Percentiles rank a stretch among this genome's conserved stretches.
phyloP scores from a whole-genome alignment of 2,888 invertebrate species.

The Drosophila aldrichi region DNA sequence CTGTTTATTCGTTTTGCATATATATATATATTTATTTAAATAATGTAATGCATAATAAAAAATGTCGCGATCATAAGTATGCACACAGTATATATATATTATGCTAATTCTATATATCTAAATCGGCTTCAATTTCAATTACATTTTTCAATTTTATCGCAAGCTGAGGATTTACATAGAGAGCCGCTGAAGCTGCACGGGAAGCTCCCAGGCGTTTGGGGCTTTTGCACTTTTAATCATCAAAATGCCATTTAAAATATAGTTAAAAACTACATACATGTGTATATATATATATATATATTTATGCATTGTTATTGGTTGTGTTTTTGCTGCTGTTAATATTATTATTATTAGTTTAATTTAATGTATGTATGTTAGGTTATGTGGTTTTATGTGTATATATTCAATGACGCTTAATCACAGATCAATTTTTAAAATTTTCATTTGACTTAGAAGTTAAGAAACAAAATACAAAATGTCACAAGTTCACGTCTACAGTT shows the following conservation, averaged over 20 bases:
- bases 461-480: constrained; percentile 69
- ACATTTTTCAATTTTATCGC: constrained; percentile 24
- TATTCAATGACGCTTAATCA: constrained; percentile 78
- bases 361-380: constrained; percentile 38
- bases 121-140: constrained; percentile 49
- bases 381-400: constrained; percentile 44
- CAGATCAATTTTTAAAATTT: constrained; percentile 77
- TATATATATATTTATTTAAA: constrained; percentile 71
- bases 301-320: constrained; percentile 38
- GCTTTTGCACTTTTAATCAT: constrained; percentile 36
- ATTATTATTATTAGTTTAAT: constrained; percentile 20
- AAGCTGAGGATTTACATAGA: constrained; percentile 53
- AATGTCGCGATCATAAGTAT: constrained; percentile 70
- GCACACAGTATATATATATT: constrained; percentile 38
- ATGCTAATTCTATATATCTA: constrained; percentile 63
- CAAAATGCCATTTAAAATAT: constrained; percentile 36
- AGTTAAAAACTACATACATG: constrained; percentile 42
- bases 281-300: not conserved
- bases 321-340: constrained; percentile 42
- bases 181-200: constrained; percentile 42
- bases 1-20: constrained; percentile 62
- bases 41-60: constrained; percentile 72
- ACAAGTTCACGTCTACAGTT: constrained; percentile 44
- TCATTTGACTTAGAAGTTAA: constrained; percentile 77
- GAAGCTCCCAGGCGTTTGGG: constrained; percentile 13